Conservation (phyloP, 30 jellyfish, hydroid and myxozoan species). For the Hydractinia symbiolongicarpus region DNA sequence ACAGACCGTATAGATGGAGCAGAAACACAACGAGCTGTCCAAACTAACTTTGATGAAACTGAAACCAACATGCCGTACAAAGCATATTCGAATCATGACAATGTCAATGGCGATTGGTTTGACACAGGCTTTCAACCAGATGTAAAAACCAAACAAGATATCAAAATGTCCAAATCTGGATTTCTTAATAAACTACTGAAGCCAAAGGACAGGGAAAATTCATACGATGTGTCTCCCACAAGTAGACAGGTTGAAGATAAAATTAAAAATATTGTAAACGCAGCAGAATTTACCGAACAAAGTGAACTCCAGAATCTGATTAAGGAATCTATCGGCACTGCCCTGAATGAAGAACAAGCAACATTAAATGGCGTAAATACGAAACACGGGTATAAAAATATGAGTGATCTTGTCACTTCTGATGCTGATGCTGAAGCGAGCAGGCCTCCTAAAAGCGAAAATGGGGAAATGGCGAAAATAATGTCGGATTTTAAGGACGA, state of each 20-base stretch:
- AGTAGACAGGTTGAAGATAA: neutral
- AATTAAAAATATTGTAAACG: conserved; percentile 26
- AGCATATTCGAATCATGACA: conserved; percentile 18
- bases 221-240: conserved; percentile 11
- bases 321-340: conserved; percentile 27
- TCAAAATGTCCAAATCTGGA: conserved; percentile 29
- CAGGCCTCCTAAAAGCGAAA: conserved; percentile 3
- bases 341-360: conserved; percentile 4
- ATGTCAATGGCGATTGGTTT: conserved; percentile 27
- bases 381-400: neutral
- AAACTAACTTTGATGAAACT: neutral
- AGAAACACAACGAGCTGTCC: neutral
- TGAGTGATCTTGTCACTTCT: neutral
- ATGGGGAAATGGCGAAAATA: conserved; percentile 18
- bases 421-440: neutral
- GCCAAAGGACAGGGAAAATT: neutral
- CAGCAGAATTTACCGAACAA: conserved; percentile 22
- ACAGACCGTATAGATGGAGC: conserved; percentile 16
- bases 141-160: conserved; percentile 27
- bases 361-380: neutral
- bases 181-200: conserved; percentile 14
- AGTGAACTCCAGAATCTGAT: conserved; percentile 22
- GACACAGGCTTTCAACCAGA: conserved; percentile 31
- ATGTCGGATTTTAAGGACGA: conserved; percentile 20
- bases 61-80: neutral